phyloP scores from a whole-genome alignment of 2,113 vertebrate genomes.

The Sander vitreus region DNA sequence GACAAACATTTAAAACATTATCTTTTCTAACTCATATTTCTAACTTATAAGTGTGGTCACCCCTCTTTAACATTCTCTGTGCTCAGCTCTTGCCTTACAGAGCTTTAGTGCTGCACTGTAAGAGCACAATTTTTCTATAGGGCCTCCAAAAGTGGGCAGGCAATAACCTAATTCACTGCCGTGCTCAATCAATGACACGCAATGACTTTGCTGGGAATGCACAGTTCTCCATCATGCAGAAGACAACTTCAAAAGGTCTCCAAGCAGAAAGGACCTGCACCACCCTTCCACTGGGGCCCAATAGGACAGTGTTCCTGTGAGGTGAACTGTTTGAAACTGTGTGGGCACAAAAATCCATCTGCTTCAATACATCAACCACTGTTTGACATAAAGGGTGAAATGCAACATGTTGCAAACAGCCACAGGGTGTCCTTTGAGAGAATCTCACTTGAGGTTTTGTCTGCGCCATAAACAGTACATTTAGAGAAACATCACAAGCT shows the following conservation, averaged over 20 bases:
- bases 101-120: constrained; percentile 23
- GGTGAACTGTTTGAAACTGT: constrained; percentile 14
- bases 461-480: not conserved
- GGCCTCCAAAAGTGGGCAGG: constrained; percentile 39
- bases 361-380: not conserved
- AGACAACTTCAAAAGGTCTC: constrained; percentile 43
- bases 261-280: not conserved
- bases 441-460: not conserved
- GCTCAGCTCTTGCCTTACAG: not conserved
- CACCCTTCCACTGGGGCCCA: not conserved
- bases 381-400: not conserved
- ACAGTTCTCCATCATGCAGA: constrained; percentile 61
- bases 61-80: constrained; percentile 8
- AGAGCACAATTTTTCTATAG: constrained; percentile 27
- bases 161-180: constrained; percentile 66
- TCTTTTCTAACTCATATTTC: no score
- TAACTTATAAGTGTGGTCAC: not conserved
- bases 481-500: not conserved
- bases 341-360: constrained; percentile 7
- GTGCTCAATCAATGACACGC: constrained; percentile 70
- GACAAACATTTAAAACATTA: not conserved
- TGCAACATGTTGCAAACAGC: constrained; percentile 2
- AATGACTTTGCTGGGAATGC: constrained; percentile 58
- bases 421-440: not conserved
- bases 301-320: not conserved